phyloP scores from a whole-genome alignment of 2,113 vertebrate species.

The Zingel zingel region DNA sequence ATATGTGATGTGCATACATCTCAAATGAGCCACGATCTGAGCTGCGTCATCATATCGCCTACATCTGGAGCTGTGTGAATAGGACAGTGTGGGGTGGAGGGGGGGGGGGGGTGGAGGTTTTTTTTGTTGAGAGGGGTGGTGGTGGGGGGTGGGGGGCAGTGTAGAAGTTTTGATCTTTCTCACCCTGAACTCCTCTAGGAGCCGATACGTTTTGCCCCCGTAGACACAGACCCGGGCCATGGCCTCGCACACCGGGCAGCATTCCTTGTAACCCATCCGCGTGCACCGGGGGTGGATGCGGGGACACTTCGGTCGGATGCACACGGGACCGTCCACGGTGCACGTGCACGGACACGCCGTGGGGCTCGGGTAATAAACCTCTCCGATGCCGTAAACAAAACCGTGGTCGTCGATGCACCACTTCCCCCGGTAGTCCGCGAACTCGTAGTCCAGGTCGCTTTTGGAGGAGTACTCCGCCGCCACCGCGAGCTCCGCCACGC shows the following conservation, averaged over 20 bases:
- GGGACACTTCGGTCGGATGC: constrained; percentile 82
- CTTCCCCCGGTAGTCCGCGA: constrained; percentile 85
- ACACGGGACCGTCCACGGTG: constrained; percentile 84
- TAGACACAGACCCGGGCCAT: constrained; percentile 82
- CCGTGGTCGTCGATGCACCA: constrained; percentile 86
- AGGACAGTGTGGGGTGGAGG: too few relatives aligned
- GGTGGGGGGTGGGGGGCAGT: not conserved
- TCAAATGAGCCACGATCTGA: too few relatives aligned
- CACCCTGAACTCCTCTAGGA: constrained; percentile 86
- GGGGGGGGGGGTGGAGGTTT: too few relatives aligned
- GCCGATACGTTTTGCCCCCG: constrained; percentile 81
- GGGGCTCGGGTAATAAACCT: constrained; percentile 81
- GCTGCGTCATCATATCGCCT: too few relatives aligned
- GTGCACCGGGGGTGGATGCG: constrained; percentile 85
- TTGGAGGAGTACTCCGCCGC: constrained; percentile 76
- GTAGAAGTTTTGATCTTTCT: constrained; percentile 48
- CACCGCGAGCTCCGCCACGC: constrained; percentile 12
- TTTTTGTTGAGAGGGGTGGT: too few relatives aligned
- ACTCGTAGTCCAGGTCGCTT: constrained; percentile 82
- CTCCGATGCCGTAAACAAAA: constrained; percentile 84
- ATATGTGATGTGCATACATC: too few relatives aligned
- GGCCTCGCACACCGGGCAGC: constrained; percentile 85
- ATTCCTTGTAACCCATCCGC: constrained; percentile 79
- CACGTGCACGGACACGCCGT: constrained; percentile 85
- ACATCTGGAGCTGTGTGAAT: too few relatives aligned